phyloP scores from a whole-genome alignment of 2,797 vertebrate genomes.

The Bradypodion ventrale region DNA sequence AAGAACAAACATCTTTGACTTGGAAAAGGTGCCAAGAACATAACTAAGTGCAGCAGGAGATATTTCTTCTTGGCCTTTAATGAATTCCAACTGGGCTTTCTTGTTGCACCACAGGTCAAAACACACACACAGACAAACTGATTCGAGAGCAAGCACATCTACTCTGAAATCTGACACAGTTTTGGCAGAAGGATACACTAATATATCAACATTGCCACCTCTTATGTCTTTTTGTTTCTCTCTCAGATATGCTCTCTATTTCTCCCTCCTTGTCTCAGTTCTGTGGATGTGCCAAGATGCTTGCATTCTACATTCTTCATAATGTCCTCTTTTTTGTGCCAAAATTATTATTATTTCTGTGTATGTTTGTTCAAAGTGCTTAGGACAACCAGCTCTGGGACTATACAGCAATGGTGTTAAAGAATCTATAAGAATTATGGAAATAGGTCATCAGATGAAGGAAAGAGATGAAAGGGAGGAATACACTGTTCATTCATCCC shows the following conservation, averaged over 20 bases:
- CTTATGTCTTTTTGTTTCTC: neutral
- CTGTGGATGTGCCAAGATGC: slow-evolving; percentile 13
- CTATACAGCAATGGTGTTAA: slow-evolving; percentile 9
- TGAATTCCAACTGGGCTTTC: slow-evolving; percentile 10
- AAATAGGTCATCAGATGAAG: neutral
- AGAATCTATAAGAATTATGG: neutral
- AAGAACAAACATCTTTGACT: slow-evolving; percentile 2
- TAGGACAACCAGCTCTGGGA: neutral
- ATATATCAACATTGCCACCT: slow-evolving; percentile 24
- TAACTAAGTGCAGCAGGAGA: neutral
- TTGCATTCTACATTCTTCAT: slow-evolving; percentile 12
- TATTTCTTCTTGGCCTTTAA: slow-evolving; percentile 1
- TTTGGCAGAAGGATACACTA: neutral
- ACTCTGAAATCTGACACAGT: neutral
- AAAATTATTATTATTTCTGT: slow-evolving; percentile 5
- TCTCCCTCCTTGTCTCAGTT: neutral
- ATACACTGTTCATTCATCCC: neutral
- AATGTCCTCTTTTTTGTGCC: neutral
- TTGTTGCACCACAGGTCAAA: slow-evolving; percentile 8
- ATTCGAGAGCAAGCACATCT: neutral
- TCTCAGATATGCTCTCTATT: neutral
- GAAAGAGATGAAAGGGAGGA: neutral
- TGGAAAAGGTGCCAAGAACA: slow-evolving; percentile 5
- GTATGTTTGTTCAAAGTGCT: neutral
- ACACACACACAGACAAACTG: slow-evolving; percentile 11